Percentiles rank a stretch among this genome's conserved stretches.
Conservation (phyloP, 2,797 vertebrate genomes). For the Craterocephalus amniculus region DNA sequence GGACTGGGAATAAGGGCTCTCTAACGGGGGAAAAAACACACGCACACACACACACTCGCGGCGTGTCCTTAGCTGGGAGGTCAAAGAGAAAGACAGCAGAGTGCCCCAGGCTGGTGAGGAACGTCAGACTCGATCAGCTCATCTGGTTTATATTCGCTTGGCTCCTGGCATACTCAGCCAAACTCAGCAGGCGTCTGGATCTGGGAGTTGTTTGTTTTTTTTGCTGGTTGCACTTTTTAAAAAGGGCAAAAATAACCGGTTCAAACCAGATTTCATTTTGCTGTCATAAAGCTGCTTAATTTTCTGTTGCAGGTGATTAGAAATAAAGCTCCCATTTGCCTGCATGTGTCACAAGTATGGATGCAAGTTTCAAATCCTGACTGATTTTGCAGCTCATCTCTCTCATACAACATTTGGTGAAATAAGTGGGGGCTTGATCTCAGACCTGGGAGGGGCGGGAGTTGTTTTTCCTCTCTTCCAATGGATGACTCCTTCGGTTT, state of each 20-base stretch:
- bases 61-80: constrained; percentile 67
- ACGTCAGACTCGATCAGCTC: constrained; percentile 79
- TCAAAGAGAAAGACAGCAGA: constrained; percentile 73
- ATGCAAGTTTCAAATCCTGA: background rate
- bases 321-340: background rate
- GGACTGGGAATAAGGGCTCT: constrained; percentile 4
- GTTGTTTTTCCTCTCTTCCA: constrained; percentile 89
- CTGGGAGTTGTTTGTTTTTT: constrained; percentile 39
- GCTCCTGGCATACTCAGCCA: constrained; percentile 62
- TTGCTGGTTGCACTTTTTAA: constrained; percentile 49
- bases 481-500: constrained; percentile 87
- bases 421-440: constrained; percentile 1
- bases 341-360: background rate
- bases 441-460: constrained; percentile 93
- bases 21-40: constrained; percentile 4
- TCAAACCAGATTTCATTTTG: constrained; percentile 30
- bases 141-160: constrained; percentile 73
- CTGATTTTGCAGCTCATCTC: background rate
- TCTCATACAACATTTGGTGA: background rate
- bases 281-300: constrained; percentile 6
- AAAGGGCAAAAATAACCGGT: constrained; percentile 51
- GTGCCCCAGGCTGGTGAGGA: constrained; percentile 67
- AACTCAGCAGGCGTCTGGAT: constrained; percentile 71
- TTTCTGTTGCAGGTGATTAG: constrained; percentile 3
- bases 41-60: constrained; percentile 32